Evolutionary conservation across 64 coral and sea anemone species (phyloP).

Genomic region (Porites lutea): DNA sequence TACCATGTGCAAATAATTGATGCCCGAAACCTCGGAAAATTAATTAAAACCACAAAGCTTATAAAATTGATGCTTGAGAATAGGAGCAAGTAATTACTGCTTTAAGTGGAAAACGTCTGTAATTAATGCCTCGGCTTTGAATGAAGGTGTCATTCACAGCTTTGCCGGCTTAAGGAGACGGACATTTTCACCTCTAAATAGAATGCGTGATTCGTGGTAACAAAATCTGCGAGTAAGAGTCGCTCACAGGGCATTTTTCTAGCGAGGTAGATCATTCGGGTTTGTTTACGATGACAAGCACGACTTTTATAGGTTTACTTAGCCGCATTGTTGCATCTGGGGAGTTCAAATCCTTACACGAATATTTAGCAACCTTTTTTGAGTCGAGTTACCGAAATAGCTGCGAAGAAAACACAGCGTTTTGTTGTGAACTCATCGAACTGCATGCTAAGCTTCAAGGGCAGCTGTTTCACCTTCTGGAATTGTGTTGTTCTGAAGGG

Average conservation of each 20-base stretch:
- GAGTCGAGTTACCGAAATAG: slow-evolving; percentile 85
- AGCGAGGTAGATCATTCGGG: neutral
- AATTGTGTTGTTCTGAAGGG: slow-evolving; percentile 79
- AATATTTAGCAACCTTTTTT: slow-evolving; percentile 71
- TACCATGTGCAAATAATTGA: neutral
- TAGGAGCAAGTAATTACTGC: neutral
- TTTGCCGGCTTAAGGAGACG: neutral
- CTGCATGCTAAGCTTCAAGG: slow-evolving; percentile 70
- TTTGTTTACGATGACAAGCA: neutral
- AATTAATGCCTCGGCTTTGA: neutral
- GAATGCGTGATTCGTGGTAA: slow-evolving; percentile 33
- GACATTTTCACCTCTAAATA: neutral
- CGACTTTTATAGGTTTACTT: slow-evolving; percentile 75
- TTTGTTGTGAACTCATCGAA: slow-evolving; percentile 82
- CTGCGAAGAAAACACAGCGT: slow-evolving; percentile 76
- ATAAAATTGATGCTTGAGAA: neutral
- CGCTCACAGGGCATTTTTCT: neutral
- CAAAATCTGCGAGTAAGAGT: neutral
- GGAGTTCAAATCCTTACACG: slow-evolving; percentile 66
- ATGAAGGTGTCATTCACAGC: neutral
- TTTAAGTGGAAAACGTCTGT: neutral
- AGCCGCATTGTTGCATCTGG: slow-evolving; percentile 64
- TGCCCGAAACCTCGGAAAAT: neutral
- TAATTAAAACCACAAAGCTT: neutral
- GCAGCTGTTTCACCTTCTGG: slow-evolving; percentile 79